A percentile compares a stretch with the other conserved stretches of the same genome.
These are phyloP conservation scores for Lycaon pictus DNA, from an alignment of 2,113 vertebrate genomes.

Conservation along the genomic window DNA sequence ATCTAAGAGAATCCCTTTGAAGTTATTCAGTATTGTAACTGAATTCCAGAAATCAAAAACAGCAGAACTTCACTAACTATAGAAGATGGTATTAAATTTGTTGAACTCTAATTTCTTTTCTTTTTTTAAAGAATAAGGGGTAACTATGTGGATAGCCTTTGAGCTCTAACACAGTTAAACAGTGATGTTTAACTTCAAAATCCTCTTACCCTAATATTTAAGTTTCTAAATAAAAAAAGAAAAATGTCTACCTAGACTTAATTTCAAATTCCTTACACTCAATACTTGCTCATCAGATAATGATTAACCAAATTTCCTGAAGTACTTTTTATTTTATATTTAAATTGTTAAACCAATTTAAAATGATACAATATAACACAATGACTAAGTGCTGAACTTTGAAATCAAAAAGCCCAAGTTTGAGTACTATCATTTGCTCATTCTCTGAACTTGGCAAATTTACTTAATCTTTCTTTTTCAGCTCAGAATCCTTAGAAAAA, in stretches of 20 bases:
- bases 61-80: not conserved
- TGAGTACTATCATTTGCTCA: not conserved
- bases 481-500: not conserved
- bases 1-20: not conserved
- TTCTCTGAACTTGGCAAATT: not conserved
- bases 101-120: not conserved
- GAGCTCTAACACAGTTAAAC: not conserved
- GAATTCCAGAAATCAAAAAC: not conserved
- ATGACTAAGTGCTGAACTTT: not conserved
- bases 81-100: not conserved
- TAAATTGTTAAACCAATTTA: not conserved
- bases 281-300: not conserved
- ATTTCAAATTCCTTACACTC: not conserved
- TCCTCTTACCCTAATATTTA: not conserved
- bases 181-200: conserved; percentile 1
- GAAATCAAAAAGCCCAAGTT: not conserved
- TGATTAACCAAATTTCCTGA: not conserved
- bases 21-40: not conserved
- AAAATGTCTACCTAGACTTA: not conserved
- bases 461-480: not conserved
- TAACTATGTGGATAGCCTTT: not conserved
- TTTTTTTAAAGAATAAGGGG: not conserved
- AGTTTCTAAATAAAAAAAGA: not conserved
- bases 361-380: not conserved
- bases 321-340: not conserved